Evolutionary conservation across 2,888 invertebrate genomes (phyloP).

Genomic region (Andricus curvator): DNA sequence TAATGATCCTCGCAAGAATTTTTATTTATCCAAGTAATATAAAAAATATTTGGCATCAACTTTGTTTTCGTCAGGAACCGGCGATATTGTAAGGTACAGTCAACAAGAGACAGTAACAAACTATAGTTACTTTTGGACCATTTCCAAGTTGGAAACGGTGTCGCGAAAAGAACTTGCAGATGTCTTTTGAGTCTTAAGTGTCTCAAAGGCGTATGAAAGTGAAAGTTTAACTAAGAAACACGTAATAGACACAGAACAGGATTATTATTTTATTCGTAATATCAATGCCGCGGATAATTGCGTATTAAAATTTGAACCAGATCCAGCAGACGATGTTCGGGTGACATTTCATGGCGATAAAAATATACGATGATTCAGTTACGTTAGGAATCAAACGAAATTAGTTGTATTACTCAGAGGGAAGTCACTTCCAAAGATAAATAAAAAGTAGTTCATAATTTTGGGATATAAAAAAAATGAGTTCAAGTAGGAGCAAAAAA

Average conservation of each 20-base stretch:
- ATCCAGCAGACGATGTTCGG: background rate
- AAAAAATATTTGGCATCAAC: constrained; percentile 29
- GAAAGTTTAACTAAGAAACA: background rate
- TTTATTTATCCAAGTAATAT: constrained; percentile 9
- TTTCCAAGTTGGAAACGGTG: constrained; percentile 51
- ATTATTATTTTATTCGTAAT: background rate
- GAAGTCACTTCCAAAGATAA: background rate
- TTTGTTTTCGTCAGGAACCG: constrained; percentile 41
- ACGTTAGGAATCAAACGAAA: constrained; percentile 1
- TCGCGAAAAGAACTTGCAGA: constrained; percentile 48
- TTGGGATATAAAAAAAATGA: background rate
- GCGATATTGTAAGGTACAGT: constrained; percentile 39
- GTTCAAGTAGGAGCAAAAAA: background rate
- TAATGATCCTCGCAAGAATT: background rate
- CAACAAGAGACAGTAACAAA: constrained; percentile 55
- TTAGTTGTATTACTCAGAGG: background rate
- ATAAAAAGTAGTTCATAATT: background rate
- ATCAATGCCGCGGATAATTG: background rate
- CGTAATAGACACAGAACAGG: background rate
- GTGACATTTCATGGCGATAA: background rate
- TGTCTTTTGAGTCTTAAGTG: background rate
- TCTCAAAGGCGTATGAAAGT: background rate
- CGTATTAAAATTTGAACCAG: background rate
- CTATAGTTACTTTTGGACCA: constrained; percentile 51
- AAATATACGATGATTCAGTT: constrained; percentile 36